Evolutionary conservation across 2,888 invertebrate species (phyloP).

Genomic region (Chrysomela aeneicollis): DNA sequence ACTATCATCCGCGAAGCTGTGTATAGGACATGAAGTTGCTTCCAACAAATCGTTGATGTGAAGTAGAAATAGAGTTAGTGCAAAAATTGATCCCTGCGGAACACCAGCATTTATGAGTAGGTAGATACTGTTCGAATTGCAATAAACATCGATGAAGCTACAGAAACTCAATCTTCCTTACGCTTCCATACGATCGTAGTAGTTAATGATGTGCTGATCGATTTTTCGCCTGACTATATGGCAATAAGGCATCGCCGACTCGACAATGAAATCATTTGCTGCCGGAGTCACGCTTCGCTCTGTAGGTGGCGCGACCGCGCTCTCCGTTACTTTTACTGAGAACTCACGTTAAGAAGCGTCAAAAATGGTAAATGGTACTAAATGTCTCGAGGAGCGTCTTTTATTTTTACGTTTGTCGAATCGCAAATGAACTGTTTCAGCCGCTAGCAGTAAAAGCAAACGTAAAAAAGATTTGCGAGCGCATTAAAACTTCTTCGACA

Average conservation of each 20-base stretch:
- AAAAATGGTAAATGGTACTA: slow-evolving; percentile 48
- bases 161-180: too few relatives aligned
- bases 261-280: slow-evolving; percentile 43
- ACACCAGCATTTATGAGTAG: too few relatives aligned
- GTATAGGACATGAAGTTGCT: too few relatives aligned
- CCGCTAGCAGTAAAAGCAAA: slow-evolving; percentile 2
- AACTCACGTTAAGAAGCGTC: slow-evolving; percentile 47
- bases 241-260: neutral
- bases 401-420: slow-evolving; percentile 43
- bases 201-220: neutral
- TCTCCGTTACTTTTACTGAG: slow-evolving; percentile 44
- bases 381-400: slow-evolving; percentile 43
- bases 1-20: too few relatives aligned
- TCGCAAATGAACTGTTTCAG: slow-evolving; percentile 24
- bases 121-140: too few relatives aligned
- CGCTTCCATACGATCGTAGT: neutral
- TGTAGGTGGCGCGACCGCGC: slow-evolving; percentile 44
- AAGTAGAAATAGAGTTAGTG: too few relatives aligned
- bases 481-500: slow-evolving; percentile 4
- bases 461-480: slow-evolving; percentile 21
- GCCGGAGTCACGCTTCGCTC: slow-evolving; percentile 42
- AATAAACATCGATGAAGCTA: too few relatives aligned
- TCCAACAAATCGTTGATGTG: too few relatives aligned
- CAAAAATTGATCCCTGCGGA: too few relatives aligned
- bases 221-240: neutral